Conservation (phyloP, 2,888 invertebrate species). For the Aricia artaxerxes region DNA sequence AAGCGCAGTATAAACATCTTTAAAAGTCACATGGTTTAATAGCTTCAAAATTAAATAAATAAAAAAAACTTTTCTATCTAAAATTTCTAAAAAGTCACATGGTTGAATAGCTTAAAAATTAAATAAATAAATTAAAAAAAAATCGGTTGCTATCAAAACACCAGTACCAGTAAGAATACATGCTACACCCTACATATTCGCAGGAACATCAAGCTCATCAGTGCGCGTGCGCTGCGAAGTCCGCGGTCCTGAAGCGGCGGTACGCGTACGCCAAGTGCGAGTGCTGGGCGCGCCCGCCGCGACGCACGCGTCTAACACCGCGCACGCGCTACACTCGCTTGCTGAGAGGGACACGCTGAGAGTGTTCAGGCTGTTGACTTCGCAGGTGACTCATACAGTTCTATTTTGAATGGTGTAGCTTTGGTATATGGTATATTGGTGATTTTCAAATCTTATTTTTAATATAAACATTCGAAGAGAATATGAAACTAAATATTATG, state of each 20-base stretch:
- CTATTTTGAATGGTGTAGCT: too few species aligned
- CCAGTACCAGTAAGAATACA: not conserved
- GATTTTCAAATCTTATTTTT: too few species aligned
- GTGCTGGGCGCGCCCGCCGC: slow-evolving; percentile 57
- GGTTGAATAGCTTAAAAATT: too few species aligned
- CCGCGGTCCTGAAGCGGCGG: slow-evolving; percentile 94
- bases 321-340: slow-evolving; percentile 89
- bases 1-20: too few species aligned
- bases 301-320: slow-evolving; percentile 43
- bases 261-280: slow-evolving; percentile 91
- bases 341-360: slow-evolving; percentile 95
- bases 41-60: too few species aligned
- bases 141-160: not conserved
- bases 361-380: slow-evolving; percentile 94
- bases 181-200: slow-evolving; percentile 41
- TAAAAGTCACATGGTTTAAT: too few species aligned
- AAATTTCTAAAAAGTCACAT: too few species aligned
- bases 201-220: slow-evolving; percentile 68
- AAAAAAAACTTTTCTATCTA: too few species aligned
- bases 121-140: too few species aligned
- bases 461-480: too few species aligned
- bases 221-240: slow-evolving; percentile 88
- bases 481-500: too few species aligned
- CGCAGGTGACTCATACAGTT: slow-evolving; percentile 81
- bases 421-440: too few species aligned